Evolutionary conservation across 2,113 vertebrate genomes (phyloP).

Genomic region (Ibidorhyncha struthersii): DNA sequence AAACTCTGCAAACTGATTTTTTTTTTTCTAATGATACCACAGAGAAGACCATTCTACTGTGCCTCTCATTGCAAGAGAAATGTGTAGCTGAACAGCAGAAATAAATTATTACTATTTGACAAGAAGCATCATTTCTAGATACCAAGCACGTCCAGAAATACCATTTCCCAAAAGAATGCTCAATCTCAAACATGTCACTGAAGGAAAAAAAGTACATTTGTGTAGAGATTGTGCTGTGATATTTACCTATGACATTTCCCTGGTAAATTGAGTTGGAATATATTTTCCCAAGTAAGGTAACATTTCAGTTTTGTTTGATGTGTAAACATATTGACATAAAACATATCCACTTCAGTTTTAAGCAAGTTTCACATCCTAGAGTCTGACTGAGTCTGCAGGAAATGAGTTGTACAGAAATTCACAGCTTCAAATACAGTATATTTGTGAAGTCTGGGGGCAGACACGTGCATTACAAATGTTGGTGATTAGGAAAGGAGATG

Average conservation of each 20-base stretch:
- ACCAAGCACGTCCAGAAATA: background rate
- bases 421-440: background rate
- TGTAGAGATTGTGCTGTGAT: background rate
- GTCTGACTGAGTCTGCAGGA: background rate
- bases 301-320: constrained; percentile 10
- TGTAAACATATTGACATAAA: constrained; percentile 31
- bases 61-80: background rate
- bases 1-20: background rate
- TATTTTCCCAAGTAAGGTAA: background rate
- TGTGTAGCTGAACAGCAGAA: background rate
- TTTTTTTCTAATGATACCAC: background rate
- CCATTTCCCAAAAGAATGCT: background rate
- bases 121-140: background rate
- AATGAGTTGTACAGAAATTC: background rate
- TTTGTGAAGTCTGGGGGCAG: background rate
- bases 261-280: constrained; percentile 35
- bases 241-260: background rate
- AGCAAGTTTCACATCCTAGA: background rate
- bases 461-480: background rate
- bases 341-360: background rate
- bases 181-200: background rate
- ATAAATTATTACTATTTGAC: background rate
- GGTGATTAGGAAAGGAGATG: background rate
- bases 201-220: background rate
- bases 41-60: background rate